A percentile compares a stretch with the other conserved stretches of the same genome.
Evolutionary conservation across 2,113 vertebrate genomes (phyloP).

Genomic region (Myrmecophaga tridactyla): DNA sequence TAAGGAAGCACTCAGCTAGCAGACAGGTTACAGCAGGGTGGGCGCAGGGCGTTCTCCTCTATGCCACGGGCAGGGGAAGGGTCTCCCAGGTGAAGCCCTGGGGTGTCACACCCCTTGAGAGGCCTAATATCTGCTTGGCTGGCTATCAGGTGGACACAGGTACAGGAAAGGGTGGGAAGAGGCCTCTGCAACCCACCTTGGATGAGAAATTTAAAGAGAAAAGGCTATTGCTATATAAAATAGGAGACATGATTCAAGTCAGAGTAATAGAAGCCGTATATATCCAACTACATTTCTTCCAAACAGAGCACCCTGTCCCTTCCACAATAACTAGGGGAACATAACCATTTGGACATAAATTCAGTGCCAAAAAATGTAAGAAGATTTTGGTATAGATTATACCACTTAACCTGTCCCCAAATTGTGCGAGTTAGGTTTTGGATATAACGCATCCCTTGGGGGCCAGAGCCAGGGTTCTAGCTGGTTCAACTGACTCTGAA

Average conservation of each 20-base stretch:
- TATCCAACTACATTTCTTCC: background rate
- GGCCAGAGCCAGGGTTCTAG: background rate
- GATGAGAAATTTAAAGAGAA: conserved; percentile 3
- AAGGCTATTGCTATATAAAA: background rate
- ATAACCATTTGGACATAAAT: background rate
- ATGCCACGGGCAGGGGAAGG: background rate
- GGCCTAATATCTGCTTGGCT: background rate
- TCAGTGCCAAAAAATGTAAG: too few species aligned
- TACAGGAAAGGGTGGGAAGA: background rate
- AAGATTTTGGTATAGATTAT: background rate
- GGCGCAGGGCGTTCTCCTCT: background rate
- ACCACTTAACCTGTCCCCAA: background rate
- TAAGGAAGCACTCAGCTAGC: background rate
- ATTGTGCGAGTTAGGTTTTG: background rate
- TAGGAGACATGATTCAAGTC: background rate
- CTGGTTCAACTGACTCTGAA: background rate
- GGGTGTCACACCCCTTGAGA: background rate
- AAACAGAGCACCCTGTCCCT: background rate
- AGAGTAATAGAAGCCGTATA: background rate
- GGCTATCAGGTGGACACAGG: background rate
- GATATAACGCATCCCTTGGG: background rate
- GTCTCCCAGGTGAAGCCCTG: background rate
- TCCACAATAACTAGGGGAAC: background rate
- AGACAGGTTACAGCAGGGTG: background rate
- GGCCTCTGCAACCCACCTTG: background rate